Evolutionary conservation across 1,140 invertebrate species (phyloP), one percentile per base, ranked within the genome.

Genomic region (Drosophila ambigua): DNA sequence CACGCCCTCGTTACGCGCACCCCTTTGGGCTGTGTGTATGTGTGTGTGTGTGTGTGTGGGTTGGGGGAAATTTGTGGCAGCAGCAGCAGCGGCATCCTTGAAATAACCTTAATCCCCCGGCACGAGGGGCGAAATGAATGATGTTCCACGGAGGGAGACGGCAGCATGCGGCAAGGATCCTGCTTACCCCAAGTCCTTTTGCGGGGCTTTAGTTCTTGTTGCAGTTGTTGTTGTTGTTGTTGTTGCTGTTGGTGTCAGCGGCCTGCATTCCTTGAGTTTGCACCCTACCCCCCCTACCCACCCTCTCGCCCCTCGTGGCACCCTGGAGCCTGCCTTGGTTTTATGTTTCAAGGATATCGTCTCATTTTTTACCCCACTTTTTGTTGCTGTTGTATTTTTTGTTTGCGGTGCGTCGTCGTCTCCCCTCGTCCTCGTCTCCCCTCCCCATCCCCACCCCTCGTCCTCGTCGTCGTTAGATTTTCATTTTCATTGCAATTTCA

Each of bases 71-170:
- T 76, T 54, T 39, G 31, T 28, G 31, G 60, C 11, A 54, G 64
- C 62, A 44, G 64, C 62, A 44, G 72, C 39, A 63, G 64, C 68
- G 49, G 75, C 88, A 90, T 90, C 88, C 88, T 90, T 90, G 88
- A 90, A 90, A 79, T 90, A 85, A 90, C 88, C 80, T 90, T 90
- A 91, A 90, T 91, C 89, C 89, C 83, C 71, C 13, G 63, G 79
- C 78, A 76, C 75, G 75, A 76, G 79, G 83, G 77, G 79, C 66
- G 74, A 88, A 90, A 90, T 90, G 85, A 90, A 90, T 90, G 87
- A 90, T 90, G 80, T 85, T 71, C 54, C 73, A 63, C 52, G 72
- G 67, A 53, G 63, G 66, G 80, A 59, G 28, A 46, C 44, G 45
- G 45, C 39, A 58, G 26, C 45, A 35, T 49, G 5, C 7, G 8